Evolutionary conservation across 1,140 invertebrate genomes (phyloP), one percentile per base, ranked within the genome.

Genomic region (Cherax destructor): DNA sequence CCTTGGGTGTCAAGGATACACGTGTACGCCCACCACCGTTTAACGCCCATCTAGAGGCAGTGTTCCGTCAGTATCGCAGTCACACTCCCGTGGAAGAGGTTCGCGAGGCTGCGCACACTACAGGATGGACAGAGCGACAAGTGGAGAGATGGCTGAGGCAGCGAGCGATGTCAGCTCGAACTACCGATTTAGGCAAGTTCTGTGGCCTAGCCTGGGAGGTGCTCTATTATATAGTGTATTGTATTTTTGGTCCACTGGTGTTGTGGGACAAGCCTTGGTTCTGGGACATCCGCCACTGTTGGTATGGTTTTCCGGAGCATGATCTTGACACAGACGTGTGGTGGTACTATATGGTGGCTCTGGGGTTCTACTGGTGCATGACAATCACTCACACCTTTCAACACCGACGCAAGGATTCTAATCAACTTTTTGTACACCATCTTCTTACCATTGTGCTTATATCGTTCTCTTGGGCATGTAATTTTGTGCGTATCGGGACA

Each of bases 391-490:
- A 90, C 94, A 99, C 99, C 95, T 97, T 97, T 94, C 98, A 99
- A 94, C 41, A 91, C 59, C 81, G 69, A 9, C 83, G 88, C 49
- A 91, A 99, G 95, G 99, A 99, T 95, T 99, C 99, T 95, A 98
- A 97, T 97, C 98, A 99, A 95, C 99, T 99, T 98, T 98, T 99
- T 94, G 95, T 99, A 74, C 99, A 99, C 95, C 99, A 99, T 94
- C 96, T 99, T 94, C 97, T 98, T 6, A 99, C 99, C 4, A 97
- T 99, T 93, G 94, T 96, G 59, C 95, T 99, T 65, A 96, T 99
- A 95, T 96, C 95, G 76, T 97, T 99, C 94, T 99, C 98, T 47
- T 99, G 98, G 98, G 96, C 98, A 3, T 97, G 97, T 94, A 99
- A 99, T 95, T 96, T 99, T 93, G 97, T 97, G 91, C 96, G 99